Percentiles rank a stretch among this genome's conserved stretches.
These are phyloP conservation scores for Phyllopteryx taeniolatus DNA, from an alignment of 2,113 vertebrate species.

Conservation along the genomic window DNA sequence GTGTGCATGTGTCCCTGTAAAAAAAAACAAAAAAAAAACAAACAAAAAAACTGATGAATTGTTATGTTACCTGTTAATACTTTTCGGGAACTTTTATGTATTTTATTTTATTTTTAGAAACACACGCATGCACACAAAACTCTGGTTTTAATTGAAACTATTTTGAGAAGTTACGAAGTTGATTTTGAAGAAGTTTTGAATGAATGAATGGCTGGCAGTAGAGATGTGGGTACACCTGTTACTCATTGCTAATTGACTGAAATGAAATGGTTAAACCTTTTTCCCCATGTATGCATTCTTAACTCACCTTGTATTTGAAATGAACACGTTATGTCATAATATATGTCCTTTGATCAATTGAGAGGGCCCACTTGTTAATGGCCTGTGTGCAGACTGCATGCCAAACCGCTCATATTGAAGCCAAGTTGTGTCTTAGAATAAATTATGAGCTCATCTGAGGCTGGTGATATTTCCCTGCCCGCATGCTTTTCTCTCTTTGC, in stretches of 20 bases:
- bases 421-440: slow-evolving; percentile 1
- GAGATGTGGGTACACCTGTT: not conserved
- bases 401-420: not conserved
- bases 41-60: not conserved
- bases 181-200: not conserved
- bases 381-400: not conserved
- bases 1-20: too few relatives aligned
- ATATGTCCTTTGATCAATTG: not conserved
- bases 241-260: not conserved
- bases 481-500: not conserved
- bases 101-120: not conserved
- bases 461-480: not conserved
- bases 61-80: too few relatives aligned
- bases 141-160: not conserved
- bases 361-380: not conserved
- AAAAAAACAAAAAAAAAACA: too few relatives aligned
- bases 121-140: too few relatives aligned
- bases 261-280: not conserved
- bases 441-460: slow-evolving; percentile 29
- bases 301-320: not conserved
- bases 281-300: not conserved
- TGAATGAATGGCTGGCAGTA: not conserved
- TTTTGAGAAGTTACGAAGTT: not conserved
- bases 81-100: not conserved
- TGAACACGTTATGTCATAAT: not conserved